A percentile compares a stretch with the other conserved stretches of the same genome.
phyloP scores from a whole-genome alignment of 1,140 invertebrate species.

The Scaptodrosophila lebanonensis region DNA sequence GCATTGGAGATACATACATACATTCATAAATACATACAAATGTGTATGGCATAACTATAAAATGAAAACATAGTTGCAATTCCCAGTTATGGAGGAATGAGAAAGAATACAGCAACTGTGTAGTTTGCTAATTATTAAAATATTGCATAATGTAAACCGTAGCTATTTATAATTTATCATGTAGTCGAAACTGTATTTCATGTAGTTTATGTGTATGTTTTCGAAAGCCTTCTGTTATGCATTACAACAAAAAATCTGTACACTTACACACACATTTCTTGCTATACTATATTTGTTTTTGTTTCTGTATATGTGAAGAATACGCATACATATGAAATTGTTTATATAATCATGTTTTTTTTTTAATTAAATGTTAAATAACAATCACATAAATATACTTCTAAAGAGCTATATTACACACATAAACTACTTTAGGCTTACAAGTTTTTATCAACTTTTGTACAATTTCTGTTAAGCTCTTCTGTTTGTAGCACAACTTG shows the following conservation, averaged over 20 bases:
- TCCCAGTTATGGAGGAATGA: conserved; percentile 10
- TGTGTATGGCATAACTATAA: no score
- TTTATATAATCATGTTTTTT: conserved; percentile 38
- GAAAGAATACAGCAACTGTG: conserved; percentile 12
- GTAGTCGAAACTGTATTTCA: no score
- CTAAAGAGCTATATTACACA: no score
- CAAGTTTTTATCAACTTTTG: conserved; percentile 39
- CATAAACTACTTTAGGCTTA: neutral
- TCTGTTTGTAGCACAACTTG: conserved; percentile 67
- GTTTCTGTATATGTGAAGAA: conserved; percentile 43
- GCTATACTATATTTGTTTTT: conserved; percentile 21
- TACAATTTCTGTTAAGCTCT: conserved; percentile 42
- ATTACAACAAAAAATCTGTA: no score
- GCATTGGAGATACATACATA: conserved; percentile 14
- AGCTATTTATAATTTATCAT: no score
- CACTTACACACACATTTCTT: conserved; percentile 39
- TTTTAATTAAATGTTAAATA: neutral
- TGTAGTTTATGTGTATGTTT: no score
- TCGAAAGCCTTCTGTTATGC: no score
- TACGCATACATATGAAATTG: conserved; percentile 70
- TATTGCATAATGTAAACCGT: no score
- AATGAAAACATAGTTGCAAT: no score
- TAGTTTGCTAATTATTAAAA: conserved; percentile 41
- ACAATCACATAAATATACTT: no score
- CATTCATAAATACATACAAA: no score